Percentiles rank a stretch among this genome's conserved stretches.
These are phyloP conservation scores for Tetramorium parvispinum DNA, from an alignment of 1,140 invertebrate species.

Conservation along the genomic window DNA sequence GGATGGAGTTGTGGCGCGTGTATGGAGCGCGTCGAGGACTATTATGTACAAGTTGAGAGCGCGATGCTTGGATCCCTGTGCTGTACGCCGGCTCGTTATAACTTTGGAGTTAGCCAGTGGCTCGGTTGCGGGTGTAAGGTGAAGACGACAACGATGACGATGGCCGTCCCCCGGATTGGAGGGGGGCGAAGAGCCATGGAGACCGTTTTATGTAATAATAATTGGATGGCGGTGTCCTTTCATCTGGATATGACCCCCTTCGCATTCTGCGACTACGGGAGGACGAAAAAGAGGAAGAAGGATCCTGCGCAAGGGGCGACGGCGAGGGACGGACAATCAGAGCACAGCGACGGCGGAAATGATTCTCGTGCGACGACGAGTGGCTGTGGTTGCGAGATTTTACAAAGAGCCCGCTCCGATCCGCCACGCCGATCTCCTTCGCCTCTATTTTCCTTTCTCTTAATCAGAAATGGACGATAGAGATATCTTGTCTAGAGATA, in stretches of 20 bases:
- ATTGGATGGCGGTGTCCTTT: constrained; percentile 84
- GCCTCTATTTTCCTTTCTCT: neutral
- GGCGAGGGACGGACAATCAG: constrained; percentile 55
- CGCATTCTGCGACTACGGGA: constrained; percentile 39
- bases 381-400: constrained; percentile 55
- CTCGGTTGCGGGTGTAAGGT: constrained; percentile 77
- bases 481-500: neutral
- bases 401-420: constrained; percentile 47
- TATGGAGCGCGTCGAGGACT: constrained; percentile 70
- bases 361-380: constrained; percentile 60
- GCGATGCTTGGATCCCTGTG: constrained; percentile 68
- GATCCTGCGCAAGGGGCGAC: constrained; percentile 2
- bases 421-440: neutral
- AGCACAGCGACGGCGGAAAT: constrained; percentile 62
- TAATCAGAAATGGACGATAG: neutral
- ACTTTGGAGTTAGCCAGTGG: constrained; percentile 82
- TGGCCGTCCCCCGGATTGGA: constrained; percentile 43
- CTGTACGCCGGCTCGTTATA: constrained; percentile 79
- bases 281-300: constrained; percentile 62
- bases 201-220: constrained; percentile 84
- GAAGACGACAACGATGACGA: constrained; percentile 74
- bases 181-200: constrained; percentile 72
- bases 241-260: constrained; percentile 71
- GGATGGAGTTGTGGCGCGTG: constrained; percentile 33
- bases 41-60: constrained; percentile 78